A percentile compares a stretch with the other conserved stretches of the same genome.
Conservation (phyloP, 2,797 vertebrate genomes). For the Pangasius larnaudii region DNA sequence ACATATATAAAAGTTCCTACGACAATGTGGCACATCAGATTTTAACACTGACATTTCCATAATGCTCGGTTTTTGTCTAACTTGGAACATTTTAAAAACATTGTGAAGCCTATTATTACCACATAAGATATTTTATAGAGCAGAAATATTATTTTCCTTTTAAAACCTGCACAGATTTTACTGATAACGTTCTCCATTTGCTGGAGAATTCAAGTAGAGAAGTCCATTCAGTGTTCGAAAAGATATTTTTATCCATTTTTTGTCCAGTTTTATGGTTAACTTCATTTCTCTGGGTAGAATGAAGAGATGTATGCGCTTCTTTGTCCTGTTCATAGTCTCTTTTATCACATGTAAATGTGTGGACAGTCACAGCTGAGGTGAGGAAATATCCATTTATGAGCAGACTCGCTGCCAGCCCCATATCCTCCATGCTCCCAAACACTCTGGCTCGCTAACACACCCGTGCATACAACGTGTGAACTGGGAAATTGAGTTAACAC, state of each 20-base stretch:
- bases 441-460: constrained; percentile 18
- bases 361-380: constrained; percentile 19
- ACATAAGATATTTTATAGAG: background rate
- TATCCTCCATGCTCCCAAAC: constrained; percentile 16
- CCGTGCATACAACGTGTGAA: constrained; percentile 8
- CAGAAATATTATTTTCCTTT: background rate
- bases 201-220: background rate
- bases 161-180: background rate
- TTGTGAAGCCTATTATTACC: background rate
- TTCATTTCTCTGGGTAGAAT: background rate
- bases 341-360: constrained; percentile 26
- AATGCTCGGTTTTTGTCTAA: background rate
- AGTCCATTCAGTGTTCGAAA: background rate
- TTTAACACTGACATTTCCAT: background rate
- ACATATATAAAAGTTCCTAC: background rate
- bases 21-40: background rate
- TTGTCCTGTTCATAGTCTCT: background rate
- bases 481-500: constrained; percentile 42
- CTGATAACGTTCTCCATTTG: background rate
- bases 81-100: background rate
- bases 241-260: background rate
- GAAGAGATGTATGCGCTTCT: background rate
- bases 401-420: constrained; percentile 35
- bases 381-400: constrained; percentile 38
- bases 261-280: background rate